Evolutionary conservation across 2,797 vertebrate genomes (phyloP), one percentile per base, ranked within the genome.

Genomic region (Spatula clypeata): DNA sequence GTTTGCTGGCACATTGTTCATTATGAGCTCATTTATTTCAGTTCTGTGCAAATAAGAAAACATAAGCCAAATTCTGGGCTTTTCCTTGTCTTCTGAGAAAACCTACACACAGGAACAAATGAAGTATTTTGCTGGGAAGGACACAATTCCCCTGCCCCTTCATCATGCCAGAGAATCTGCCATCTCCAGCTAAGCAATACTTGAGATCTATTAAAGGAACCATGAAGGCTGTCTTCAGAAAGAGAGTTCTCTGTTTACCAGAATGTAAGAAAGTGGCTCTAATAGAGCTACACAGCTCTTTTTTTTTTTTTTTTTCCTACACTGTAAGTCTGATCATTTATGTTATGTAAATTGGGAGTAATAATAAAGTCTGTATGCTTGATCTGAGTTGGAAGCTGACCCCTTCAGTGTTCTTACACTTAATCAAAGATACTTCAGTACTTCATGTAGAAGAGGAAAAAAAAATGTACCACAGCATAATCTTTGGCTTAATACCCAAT

Each of bases 1-100:
- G 15, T 90, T 44, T 87, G 20, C 60, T 92, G 93, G 76, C 86
- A 81, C 82, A 54, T 91, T 93, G 91, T 90, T 96, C 89, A 86
- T 90, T 94, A 75, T 91, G 79, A 96, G 74, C 79, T 97, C 77
- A 96, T 96, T 95, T 95, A 83, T 92, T 97, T 96, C 88, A 90
- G 71, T 67, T 94, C 34, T 27, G 5, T 73, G 96, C 84, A 94
- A 95, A 96, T 3, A 94, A 62, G 73, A 92, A 96, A 95, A 57
- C 45, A 93, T 66, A 90, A 93, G 95, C 18, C 70, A 96, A 92
- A 84, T 91, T 90, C 44, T 84, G 36, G 31, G 16, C 23, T 61
- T 91, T 95, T 87, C 73, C 57, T 73, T 67, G 29, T 45, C 77
- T 72, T 88, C 19, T 72, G 45, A 47, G 58, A 94, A 93, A 73